Base-by-base conservation (phyloP, 1,140 invertebrate species). In the Conus ventricosus region DNA sequence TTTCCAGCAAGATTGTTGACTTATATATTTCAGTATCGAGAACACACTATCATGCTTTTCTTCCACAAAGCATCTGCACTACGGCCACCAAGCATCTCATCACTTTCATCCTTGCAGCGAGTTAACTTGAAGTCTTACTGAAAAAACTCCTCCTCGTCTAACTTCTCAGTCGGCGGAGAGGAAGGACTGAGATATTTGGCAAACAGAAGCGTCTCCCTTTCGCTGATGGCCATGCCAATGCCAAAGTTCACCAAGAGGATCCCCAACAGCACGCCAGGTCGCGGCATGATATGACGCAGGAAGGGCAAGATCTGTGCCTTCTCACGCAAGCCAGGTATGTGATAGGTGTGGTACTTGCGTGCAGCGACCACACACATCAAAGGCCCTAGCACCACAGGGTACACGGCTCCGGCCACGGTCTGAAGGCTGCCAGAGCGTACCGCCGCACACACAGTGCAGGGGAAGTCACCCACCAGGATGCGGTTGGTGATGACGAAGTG, bases 381-480 rank as follows among this genome's bases (percentile, higher is more conserved):
- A 3, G 88, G 85, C 4, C 67, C 85, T 8, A 89, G 53, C 13
- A 87, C 53, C 67, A 87, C 23, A 53, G 88, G 88, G 84, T 89
- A 89, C 20, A 89, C 5, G n/a, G n/a, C 81, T 13, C 85, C 88
- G 23, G 82, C 23, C 15, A 57, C 8, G 17, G 54, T 51, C 80
- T 89, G 85, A n/a, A 89, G 20, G 63, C 78, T 54, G 20, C 88
- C 88, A 2, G 88, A 89, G 57, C 81, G 25, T 1, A 55, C 78
- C 51, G 85, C 39, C 5, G 81, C 80, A 55, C 88, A 89, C 53
- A 89, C 84, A 57, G 88, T 81, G 63, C 88, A 89, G 27, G 81
- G 80, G 53, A 84, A 87, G 20, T 87, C 82, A 1, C 85, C 88
- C 13, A 84, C 51, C 23, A 89, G 60, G 54, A 89, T 87, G 15